Conservation (phyloP, 2,888 invertebrate genomes). For the Drosophila maculinotata region DNA sequence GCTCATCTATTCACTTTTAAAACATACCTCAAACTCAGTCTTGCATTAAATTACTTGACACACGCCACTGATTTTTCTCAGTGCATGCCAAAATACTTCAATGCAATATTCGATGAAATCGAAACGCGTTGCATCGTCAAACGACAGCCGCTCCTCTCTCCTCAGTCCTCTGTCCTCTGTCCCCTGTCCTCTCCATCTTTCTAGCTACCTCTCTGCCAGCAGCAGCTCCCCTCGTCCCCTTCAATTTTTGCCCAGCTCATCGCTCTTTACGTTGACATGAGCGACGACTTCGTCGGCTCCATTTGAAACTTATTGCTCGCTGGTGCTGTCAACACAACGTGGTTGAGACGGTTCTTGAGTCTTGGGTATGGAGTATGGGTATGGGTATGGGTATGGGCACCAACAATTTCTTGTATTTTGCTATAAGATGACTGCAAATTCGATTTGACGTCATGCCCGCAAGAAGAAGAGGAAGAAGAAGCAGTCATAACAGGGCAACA, state of each 20-base stretch:
- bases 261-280: slow-evolving; percentile 62
- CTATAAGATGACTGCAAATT: slow-evolving; percentile 49
- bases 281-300: slow-evolving; percentile 64
- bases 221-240: background rate
- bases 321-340: slow-evolving; percentile 65
- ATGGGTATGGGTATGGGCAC: slow-evolving; percentile 1
- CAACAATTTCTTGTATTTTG: slow-evolving; percentile 54
- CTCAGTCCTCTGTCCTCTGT: background rate
- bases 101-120: slow-evolving; percentile 62
- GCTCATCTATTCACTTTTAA: background rate
- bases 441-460: slow-evolving; percentile 53
- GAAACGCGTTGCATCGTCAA: slow-evolving; percentile 49
- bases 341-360: slow-evolving; percentile 32
- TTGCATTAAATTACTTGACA: slow-evolving; percentile 6
- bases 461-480: background rate
- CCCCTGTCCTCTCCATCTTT: background rate
- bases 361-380: slow-evolving; percentile 1
- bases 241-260: slow-evolving; percentile 36
- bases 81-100: slow-evolving; percentile 55
- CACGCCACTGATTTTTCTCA: slow-evolving; percentile 32
- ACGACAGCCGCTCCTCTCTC: slow-evolving; percentile 6
- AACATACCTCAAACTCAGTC: background rate
- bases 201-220: background rate
- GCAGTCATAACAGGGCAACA: slow-evolving; percentile 48
- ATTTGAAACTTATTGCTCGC: slow-evolving; percentile 78